phyloP scores from a whole-genome alignment of 2,888 invertebrate species.

The Chalcosyrphus nemorum region DNA sequence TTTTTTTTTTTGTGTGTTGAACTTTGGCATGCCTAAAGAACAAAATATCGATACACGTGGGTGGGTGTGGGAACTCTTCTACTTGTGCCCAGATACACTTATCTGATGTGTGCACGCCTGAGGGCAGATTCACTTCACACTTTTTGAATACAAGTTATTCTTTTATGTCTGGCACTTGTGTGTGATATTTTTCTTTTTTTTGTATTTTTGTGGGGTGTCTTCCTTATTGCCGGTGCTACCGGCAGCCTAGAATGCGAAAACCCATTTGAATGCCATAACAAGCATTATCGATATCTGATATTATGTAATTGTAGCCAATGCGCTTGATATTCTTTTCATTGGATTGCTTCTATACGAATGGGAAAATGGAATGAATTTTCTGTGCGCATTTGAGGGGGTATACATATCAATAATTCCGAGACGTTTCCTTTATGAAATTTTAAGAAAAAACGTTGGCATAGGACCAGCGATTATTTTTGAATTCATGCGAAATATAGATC shows the following conservation, averaged over 20 bases:
- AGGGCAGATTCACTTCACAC: constrained; percentile 24
- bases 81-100: constrained; percentile 10
- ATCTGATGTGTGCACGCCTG: constrained; percentile 39
- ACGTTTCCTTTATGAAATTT: background rate
- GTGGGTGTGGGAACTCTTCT: background rate
- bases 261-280: constrained; percentile 47
- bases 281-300: constrained; percentile 19
- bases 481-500: background rate
- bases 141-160: constrained; percentile 45
- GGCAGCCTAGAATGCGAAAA: constrained; percentile 28
- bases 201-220: constrained; percentile 1
- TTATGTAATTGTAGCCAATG: constrained; percentile 41
- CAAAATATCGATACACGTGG: constrained; percentile 53
- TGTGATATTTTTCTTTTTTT: constrained; percentile 22
- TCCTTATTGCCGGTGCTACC: no score
- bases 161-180: constrained; percentile 27
- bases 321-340: background rate
- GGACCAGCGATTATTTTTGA: background rate
- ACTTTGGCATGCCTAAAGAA: constrained; percentile 17
- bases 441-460: background rate
- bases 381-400: constrained; percentile 15
- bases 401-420: background rate
- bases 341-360: constrained; percentile 2
- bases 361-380: background rate
- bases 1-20: constrained; percentile 23